Evolutionary conservation across 1,140 invertebrate genomes (phyloP).

Genomic region (Vanessa tameamea): DNA sequence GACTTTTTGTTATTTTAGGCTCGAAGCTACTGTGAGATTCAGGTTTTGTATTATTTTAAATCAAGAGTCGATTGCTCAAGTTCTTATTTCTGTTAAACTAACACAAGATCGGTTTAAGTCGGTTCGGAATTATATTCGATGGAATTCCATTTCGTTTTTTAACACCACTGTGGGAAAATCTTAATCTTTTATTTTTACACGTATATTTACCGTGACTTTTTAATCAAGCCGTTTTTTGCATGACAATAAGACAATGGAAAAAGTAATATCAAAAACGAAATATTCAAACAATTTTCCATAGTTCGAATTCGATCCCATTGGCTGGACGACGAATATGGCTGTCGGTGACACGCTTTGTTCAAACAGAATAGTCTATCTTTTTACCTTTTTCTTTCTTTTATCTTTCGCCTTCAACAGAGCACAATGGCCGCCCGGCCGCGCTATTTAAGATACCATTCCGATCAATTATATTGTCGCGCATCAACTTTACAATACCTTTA

Average conservation of each 20-base stretch:
- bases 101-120: background rate
- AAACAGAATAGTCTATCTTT: constrained; percentile 73
- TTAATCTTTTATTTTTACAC: background rate
- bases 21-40: constrained; percentile 53
- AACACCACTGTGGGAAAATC: background rate
- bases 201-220: too few relatives aligned
- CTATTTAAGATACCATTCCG: constrained; percentile 65
- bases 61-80: constrained; percentile 22
- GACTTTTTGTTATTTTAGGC: constrained; percentile 69
- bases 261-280: constrained; percentile 20
- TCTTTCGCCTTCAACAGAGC: constrained; percentile 57
- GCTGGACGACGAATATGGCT: constrained; percentile 61
- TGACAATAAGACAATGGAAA: constrained; percentile 7
- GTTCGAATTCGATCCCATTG: constrained; percentile 47
- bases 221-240: too few relatives aligned
- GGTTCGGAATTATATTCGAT: background rate
- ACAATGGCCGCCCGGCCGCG: constrained; percentile 66
- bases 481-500: constrained; percentile 17
- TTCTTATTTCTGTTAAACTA: constrained; percentile 11
- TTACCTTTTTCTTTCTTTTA: constrained; percentile 68
- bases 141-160: background rate
- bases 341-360: constrained; percentile 74
- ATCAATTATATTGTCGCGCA: constrained; percentile 49
- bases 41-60: constrained; percentile 36
- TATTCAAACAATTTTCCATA: constrained; percentile 32